Evolutionary conservation across 2,113 vertebrate genomes (phyloP).

Genomic region (Zosterops pallidus): DNA sequence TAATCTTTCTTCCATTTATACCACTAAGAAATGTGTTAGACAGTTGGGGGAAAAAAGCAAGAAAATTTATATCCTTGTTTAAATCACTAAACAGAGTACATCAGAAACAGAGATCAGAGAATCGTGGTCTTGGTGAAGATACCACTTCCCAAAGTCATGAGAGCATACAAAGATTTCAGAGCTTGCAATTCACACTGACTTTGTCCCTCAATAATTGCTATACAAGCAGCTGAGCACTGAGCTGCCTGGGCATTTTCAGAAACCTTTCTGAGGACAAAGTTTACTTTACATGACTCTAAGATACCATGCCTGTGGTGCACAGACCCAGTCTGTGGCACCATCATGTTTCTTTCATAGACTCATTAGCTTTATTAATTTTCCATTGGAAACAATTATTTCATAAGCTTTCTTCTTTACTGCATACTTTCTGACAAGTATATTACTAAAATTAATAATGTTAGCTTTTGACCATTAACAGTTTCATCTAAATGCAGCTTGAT

Average conservation of each 20-base stretch:
- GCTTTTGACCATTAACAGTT: neutral
- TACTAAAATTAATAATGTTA: neutral
- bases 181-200: neutral
- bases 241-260: neutral
- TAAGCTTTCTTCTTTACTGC: neutral
- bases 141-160: neutral
- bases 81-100: neutral
- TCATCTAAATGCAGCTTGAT: neutral
- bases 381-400: neutral
- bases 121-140: neutral
- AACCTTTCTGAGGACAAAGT: neutral
- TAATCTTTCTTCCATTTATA: neutral
- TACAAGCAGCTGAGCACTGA: neutral
- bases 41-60: neutral
- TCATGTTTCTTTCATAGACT: neutral
- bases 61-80: neutral
- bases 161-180: neutral
- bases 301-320: neutral
- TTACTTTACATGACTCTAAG: neutral
- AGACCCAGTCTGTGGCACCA: neutral
- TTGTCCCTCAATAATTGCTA: neutral
- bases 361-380: neutral
- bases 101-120: neutral
- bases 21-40: neutral
- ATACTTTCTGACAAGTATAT: neutral